phyloP scores from a whole-genome alignment of 2,888 invertebrate species.

The Heliconius charithonia region DNA sequence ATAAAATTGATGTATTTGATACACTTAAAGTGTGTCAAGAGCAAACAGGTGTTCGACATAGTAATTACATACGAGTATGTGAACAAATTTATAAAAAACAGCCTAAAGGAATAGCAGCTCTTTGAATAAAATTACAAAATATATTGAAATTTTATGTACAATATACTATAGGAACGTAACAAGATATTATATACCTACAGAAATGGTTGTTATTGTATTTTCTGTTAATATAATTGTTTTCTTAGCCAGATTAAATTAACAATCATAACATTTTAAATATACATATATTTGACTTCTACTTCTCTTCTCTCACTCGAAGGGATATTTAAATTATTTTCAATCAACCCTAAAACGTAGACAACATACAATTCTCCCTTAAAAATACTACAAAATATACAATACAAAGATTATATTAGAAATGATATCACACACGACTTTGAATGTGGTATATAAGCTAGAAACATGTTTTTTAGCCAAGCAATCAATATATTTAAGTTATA shows the following conservation, averaged over 20 bases:
- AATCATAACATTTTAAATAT: background rate
- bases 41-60: constrained; percentile 30
- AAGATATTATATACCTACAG: background rate
- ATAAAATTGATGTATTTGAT: constrained; percentile 6
- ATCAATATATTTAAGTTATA: background rate
- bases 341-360: too few species aligned
- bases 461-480: constrained; percentile 1
- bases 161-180: background rate
- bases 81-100: background rate
- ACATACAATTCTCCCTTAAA: too few species aligned
- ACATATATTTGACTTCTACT: too few species aligned
- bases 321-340: background rate
- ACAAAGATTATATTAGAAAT: background rate
- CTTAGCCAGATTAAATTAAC: background rate
- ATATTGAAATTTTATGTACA: background rate
- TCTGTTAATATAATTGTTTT: background rate
- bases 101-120: background rate
- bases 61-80: background rate
- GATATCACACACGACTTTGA: background rate
- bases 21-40: constrained; percentile 39
- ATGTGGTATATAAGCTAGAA: background rate
- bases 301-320: background rate
- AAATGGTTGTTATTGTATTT: background rate
- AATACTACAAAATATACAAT: background rate
- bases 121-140: background rate